Conservation (phyloP, 1,140 invertebrate genomes). For the Armadillidium nasatum region DNA sequence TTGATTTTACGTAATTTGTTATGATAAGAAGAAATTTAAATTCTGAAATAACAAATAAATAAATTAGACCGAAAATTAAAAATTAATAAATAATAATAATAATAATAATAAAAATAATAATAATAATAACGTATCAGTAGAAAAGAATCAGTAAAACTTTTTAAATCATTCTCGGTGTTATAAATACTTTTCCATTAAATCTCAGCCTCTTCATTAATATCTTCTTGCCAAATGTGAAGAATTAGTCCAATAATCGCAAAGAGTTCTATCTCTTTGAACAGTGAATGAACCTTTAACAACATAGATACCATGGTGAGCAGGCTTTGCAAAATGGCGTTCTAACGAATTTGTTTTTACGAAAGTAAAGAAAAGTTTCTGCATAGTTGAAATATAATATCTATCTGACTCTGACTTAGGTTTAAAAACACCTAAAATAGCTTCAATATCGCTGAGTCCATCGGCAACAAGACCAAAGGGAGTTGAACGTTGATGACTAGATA, state of each 20-base stretch:
- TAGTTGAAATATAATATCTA: conserved; percentile 2
- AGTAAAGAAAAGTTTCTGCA: conserved; percentile 23
- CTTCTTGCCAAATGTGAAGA: background rate
- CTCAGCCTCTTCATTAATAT: background rate
- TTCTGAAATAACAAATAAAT: no score
- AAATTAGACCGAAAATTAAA: no score
- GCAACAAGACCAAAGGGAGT: background rate
- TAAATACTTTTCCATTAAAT: no score
- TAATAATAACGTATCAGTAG: no score
- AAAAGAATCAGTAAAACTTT: no score
- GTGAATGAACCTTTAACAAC: background rate
- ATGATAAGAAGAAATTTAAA: no score
- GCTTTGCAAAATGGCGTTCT: conserved; percentile 14
- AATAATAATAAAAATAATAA: no score
- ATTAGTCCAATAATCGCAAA: background rate
- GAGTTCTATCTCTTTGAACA: background rate
- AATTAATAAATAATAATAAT: no score
- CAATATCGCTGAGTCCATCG: conserved; percentile 24
- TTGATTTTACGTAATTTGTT: no score
- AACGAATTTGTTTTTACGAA: conserved; percentile 18
- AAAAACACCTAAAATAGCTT: conserved; percentile 25
- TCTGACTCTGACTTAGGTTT: background rate
- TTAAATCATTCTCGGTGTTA: no score
- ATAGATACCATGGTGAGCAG: conserved; percentile 22
- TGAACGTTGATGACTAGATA: conserved; percentile 12